phyloP scores from a whole-genome alignment of 2,113 vertebrate genomes.

The Podarcis cretensis region DNA sequence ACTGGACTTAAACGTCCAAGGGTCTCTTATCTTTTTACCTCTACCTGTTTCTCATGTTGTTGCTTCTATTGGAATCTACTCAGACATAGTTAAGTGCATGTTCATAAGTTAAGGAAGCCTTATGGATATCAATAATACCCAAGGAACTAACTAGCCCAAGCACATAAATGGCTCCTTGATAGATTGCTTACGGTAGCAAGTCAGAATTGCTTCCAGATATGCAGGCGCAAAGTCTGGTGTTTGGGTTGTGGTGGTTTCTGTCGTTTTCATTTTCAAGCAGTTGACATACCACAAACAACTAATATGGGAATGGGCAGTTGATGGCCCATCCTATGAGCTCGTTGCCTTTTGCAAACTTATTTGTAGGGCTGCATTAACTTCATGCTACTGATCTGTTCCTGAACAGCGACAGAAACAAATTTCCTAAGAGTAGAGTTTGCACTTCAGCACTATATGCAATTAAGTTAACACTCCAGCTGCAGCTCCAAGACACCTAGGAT shows the following conservation, averaged over 20 bases:
- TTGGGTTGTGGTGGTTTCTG: neutral
- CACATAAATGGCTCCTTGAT: neutral
- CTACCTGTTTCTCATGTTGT: neutral
- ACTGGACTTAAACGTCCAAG: too few relatives aligned
- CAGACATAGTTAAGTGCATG: neutral
- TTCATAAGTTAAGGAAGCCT: neutral
- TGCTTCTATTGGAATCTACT: too few relatives aligned
- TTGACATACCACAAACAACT: neutral
- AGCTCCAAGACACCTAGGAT: neutral
- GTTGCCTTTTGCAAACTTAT: neutral
- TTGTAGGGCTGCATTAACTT: neutral
- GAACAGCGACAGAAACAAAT: neutral
- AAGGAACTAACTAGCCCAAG: neutral
- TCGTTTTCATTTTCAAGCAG: neutral
- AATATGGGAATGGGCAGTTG: neutral
- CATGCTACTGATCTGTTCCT: neutral
- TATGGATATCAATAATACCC: neutral
- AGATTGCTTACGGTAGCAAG: neutral
- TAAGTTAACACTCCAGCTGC: neutral
- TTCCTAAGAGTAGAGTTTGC: neutral
- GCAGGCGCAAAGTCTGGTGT: neutral
- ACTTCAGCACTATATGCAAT: neutral
- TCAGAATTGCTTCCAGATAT: neutral
- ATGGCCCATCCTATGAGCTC: neutral
- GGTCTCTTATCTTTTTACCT: too few relatives aligned